Base-by-base conservation (phyloP, 2,113 vertebrate genomes). In the Microcebus griseorufus region DNA sequence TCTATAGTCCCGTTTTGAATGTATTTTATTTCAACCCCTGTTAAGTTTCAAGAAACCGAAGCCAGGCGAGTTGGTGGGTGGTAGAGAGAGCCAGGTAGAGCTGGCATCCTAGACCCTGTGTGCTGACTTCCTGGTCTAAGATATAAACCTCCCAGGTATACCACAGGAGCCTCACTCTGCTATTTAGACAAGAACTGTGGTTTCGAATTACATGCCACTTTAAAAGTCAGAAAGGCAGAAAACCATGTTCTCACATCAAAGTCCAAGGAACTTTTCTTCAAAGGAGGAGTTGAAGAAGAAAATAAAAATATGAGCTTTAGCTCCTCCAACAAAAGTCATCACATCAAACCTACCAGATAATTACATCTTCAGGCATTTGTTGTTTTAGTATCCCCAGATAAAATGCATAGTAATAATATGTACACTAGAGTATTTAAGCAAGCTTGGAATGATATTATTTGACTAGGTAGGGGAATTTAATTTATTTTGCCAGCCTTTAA, bases 161-260 rank as follows among this genome's bases (percentile, higher is more conserved):
- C 60, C 27, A 70, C 37, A 45, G 88, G 62, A 7, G 18, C n/a
- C 37, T 42, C 14, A n/a, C 11, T 48, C 73, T 91, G 29, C 25
- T 69, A n/a, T 80, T 91, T 32, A 67, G 48, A 93, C 39, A 85
- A 94, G 34, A 67, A 73, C 4, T 51, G 12, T 39, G 34, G 23
- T 67, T 93, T 78, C 53, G n/a, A 93, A 92, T 58, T 25, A 79
- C 25, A 67, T 39, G 42, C 62, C 37, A 80, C 79, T 94, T 90
- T 53, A 73, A 91, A 96, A 93, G 53, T 82, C 80, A 94, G 89
- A n/a, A 80, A 88, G 76, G 70, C 55, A 80, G 60, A 96, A 96
- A 97, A 76, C 17, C 82, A 83, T 32, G 73, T 45, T 80, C 70
- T 72, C 22, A 84, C 12, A 60, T 92, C 34, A 60, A 60, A 17